Base-by-base conservation (phyloP, 2,888 invertebrate species). In the Drosophila meridionalis region DNA sequence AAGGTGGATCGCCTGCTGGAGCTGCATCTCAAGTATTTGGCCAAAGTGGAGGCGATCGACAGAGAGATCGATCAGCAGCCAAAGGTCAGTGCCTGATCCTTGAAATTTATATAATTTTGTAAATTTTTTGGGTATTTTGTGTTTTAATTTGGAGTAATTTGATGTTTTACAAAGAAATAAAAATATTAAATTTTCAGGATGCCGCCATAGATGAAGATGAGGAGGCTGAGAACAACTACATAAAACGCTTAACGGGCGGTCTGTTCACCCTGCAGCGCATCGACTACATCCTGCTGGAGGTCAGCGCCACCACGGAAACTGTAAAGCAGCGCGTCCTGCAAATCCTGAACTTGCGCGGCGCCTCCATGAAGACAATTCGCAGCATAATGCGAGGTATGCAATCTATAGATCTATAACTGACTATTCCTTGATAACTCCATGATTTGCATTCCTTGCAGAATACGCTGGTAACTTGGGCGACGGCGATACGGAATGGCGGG, bases 1-100 rank as follows among this genome's bases (percentile, higher is more conserved):
- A 99, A 99, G 94, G 98, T 99, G 0, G 99, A 99, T 93, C 94
- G 99, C 73, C 94, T 99, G 50, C 94, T 99, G 92, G 99, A 99
- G 93, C 94, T 99, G 74, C 99, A 99, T 94, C 98, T 99, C 91
- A 99, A 99, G 92, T 99, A 99, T 93, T 95, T 98, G 92, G 98
- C 98, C 87, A 98, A 98, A 94, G 98, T 99, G 0, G 96, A 98
- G 87, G 94, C 95, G 57, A 95, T 97, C 2, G 98, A 98, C 92
- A 95, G 95, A 28, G 95, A 95, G 84, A 96, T 98, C 89, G 96
- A 97, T 83, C 93, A 93, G 40, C 92, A 92, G 57, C 91, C 93
- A 73, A 93, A 92, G 83, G 94, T 93, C 66, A 73, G 75, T 34
- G 11, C 4, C 7, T 7, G 12, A 38, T 36, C 20, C 20, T 1